Base-by-base conservation (phyloP, 2,797 vertebrate species). In the Limosa lapponica region DNA sequence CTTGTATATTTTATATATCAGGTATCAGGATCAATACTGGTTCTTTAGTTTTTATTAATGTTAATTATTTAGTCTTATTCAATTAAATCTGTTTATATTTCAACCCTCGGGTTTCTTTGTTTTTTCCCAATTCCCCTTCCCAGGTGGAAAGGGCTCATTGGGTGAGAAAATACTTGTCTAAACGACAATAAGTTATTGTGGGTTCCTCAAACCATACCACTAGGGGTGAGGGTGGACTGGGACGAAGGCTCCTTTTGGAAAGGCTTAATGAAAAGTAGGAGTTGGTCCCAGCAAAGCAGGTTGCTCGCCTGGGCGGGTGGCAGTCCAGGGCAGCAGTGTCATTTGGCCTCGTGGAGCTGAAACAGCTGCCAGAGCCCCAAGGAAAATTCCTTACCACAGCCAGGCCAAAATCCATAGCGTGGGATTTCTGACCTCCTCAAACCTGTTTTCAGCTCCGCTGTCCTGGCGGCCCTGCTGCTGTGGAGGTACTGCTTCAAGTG, bases 261-360 rank as follows among this genome's bases (percentile, higher is more conserved):
- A 51, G 22, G 23, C 4, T 13, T 80, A 4, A 9, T 19, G 23
- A 19, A 57, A 82, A 82, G 24, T 14, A 14, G 0, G 0, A n/a
- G 24, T 3, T 27, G 10, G 20, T 66, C 27, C 37, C 59, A 62
- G 48, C 7, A 79, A 79, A 66, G 34, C 30, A 0, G 3, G 28
- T 32, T 82, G 16, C 22, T 80, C 1, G 0, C 16, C 17, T 2
- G 0, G 15, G 18, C 0, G 0, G 7, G 6, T 71, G 37, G 24
- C 48, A 57, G 37, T 48, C 32, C 16, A 52, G 49, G 32, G 24
- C 30, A 66, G 23, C 24, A 80, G 34, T 80, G 58, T 11, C 27
- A 19, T 66, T 87, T 49, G 48, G 48, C 43, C 52, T 67, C 1
- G 0, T 25, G 58, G 25, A 85, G 28, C 15, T 39, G 44, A 73